Percentiles rank a stretch among this genome's conserved stretches.
Evolutionary conservation across 2,113 vertebrate species (phyloP).

Genomic region (Halichoeres trimaculatus): DNA sequence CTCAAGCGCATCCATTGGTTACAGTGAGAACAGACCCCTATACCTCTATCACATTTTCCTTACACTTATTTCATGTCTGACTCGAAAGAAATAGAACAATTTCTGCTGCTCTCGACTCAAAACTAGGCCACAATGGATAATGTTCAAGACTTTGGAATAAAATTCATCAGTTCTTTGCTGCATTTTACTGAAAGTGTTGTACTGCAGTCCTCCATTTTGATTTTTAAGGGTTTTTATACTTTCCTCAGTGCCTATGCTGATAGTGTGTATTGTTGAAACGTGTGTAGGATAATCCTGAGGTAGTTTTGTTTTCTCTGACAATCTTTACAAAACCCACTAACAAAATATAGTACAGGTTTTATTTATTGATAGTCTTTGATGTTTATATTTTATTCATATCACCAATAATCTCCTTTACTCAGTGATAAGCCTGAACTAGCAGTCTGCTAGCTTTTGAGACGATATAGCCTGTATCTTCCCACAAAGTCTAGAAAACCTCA

Average conservation of each 20-base stretch:
- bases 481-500: too few relatives aligned
- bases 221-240: background rate
- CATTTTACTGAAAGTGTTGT: background rate
- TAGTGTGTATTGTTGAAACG: background rate
- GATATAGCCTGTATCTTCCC: too few relatives aligned
- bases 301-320: too few relatives aligned
- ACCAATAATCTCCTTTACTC: too few relatives aligned
- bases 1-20: constrained; percentile 35
- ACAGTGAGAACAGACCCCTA: constrained; percentile 25
- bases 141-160: background rate
- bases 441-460: too few relatives aligned
- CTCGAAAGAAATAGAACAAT: constrained; percentile 27
- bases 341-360: background rate
- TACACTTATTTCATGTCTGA: constrained; percentile 19
- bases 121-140: constrained; percentile 6
- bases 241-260: background rate
- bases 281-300: too few relatives aligned
- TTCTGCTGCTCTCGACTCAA: background rate
- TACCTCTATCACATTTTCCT: constrained; percentile 8
- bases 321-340: background rate
- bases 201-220: background rate
- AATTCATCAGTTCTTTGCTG: background rate
- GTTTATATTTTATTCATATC: too few relatives aligned
- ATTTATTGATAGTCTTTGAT: too few relatives aligned
- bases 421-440: too few relatives aligned